A percentile compares a stretch with the other conserved stretches of the same genome.
phyloP scores from a whole-genome alignment of 1,140 invertebrate species.

The Zelostemma sp. region DNA sequence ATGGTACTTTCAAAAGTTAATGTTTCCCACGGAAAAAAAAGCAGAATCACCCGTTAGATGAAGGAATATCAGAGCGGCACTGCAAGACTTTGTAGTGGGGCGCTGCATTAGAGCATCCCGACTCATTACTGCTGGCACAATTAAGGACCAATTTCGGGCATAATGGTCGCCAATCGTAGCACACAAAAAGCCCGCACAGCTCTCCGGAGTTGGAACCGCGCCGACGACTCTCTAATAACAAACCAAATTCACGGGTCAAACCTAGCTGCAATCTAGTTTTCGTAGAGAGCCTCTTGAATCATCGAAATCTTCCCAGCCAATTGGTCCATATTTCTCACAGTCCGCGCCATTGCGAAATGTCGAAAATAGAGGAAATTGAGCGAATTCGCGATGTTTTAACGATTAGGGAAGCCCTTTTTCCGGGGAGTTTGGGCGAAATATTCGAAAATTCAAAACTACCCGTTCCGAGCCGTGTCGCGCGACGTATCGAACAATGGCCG shows the following conservation, averaged over 20 bases:
- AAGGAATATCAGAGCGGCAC: slow-evolving; percentile 23
- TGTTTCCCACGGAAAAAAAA: slow-evolving; percentile 3
- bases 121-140: slow-evolving; percentile 67
- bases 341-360: too few relatives aligned
- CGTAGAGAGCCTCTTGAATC: slow-evolving; percentile 41
- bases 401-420: slow-evolving; percentile 37
- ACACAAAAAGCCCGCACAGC: slow-evolving; percentile 57
- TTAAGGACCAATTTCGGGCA: slow-evolving; percentile 68
- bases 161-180: slow-evolving; percentile 65
- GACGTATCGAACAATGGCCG: slow-evolving; percentile 62
- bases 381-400: neutral
- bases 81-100: slow-evolving; percentile 43
- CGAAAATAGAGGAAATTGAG: neutral
- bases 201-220: slow-evolving; percentile 54
- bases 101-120: slow-evolving; percentile 62
- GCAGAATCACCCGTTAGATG: slow-evolving; percentile 54
- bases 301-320: slow-evolving; percentile 30
- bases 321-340: slow-evolving; percentile 17
- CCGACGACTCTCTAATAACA: slow-evolving; percentile 62
- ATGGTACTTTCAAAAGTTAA: neutral
- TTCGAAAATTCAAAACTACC: slow-evolving; percentile 55
- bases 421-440: slow-evolving; percentile 44
- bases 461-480: slow-evolving; percentile 27
- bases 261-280: slow-evolving; percentile 54
- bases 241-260: slow-evolving; percentile 56